Evolutionary conservation across 2,888 invertebrate species (phyloP).

Genomic region (Metacarcinus magister): DNA sequence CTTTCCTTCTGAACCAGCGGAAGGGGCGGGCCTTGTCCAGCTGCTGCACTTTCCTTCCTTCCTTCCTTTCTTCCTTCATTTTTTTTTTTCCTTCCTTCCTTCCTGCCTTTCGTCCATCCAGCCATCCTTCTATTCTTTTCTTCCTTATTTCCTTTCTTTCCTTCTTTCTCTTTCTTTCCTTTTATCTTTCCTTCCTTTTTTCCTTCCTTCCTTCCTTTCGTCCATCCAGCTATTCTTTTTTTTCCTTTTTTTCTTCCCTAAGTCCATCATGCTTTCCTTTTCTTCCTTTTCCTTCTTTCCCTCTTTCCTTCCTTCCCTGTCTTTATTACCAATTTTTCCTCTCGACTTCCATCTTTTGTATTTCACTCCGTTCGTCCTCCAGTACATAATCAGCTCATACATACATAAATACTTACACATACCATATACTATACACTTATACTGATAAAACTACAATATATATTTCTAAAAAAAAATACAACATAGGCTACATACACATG

Average conservation of each 20-base stretch:
- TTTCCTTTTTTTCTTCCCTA: not conserved
- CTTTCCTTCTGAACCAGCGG: not conserved
- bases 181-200: not conserved
- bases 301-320: not conserved
- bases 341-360: not conserved
- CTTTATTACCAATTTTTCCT: not conserved
- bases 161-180: not conserved
- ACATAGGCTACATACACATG: too few species aligned
- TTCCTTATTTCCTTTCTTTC: not conserved
- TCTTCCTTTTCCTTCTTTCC: not conserved
- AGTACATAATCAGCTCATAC: not conserved
- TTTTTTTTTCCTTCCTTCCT: not conserved
- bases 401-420: too few species aligned
- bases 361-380: not conserved
- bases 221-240: too few species aligned
- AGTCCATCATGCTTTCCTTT: not conserved
- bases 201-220: not conserved
- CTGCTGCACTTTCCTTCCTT: not conserved
- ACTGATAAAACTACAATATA: too few species aligned
- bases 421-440: too few species aligned
- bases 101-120: not conserved
- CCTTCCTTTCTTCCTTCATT: not conserved
- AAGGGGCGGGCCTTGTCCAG: not conserved
- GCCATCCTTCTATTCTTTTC: not conserved
- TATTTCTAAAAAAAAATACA: too few species aligned